Evolutionary conservation across 2,888 invertebrate genomes (phyloP).

Genomic region (Caenorhabditis zanzibari): DNA sequence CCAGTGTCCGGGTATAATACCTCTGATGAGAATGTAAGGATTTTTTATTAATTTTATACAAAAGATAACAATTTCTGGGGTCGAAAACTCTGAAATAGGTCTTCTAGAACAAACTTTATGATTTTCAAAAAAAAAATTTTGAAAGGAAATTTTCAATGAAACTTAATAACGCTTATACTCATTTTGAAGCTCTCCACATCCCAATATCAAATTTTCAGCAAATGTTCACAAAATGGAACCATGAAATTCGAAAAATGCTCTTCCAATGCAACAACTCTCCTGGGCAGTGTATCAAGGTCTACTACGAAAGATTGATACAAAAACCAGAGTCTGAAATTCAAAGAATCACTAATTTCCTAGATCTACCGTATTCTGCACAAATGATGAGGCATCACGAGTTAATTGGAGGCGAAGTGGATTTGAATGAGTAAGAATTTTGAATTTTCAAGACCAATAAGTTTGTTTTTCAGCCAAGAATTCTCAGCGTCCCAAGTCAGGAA

Average conservation of each 20-base stretch:
- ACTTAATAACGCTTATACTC: no score
- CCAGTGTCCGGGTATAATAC: constrained; percentile 93
- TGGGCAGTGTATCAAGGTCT: constrained; percentile 85
- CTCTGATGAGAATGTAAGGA: constrained; percentile 29
- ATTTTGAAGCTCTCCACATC: no score
- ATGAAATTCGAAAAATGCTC: constrained; percentile 90
- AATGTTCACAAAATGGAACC: constrained; percentile 96
- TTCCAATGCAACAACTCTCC: constrained; percentile 88
- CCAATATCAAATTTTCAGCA: constrained; percentile 87
- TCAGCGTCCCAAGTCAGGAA: constrained; percentile 69
- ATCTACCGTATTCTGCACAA: constrained; percentile 94
- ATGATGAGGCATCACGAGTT: constrained; percentile 69
- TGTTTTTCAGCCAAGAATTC: constrained; percentile 65
- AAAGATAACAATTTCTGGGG: no score
- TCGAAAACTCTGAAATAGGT: no score
- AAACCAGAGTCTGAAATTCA: constrained; percentile 93
- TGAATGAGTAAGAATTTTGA: constrained; percentile 88
- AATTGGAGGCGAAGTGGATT: constrained; percentile 66
- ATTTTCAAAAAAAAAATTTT: no score
- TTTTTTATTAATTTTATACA: no score
- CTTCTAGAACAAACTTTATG: no score
- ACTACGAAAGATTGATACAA: constrained; percentile 96
- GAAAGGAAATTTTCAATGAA: no score
- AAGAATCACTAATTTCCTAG: constrained; percentile 91
- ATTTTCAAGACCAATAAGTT: neutral